Percentiles rank a stretch among this genome's conserved stretches.
phyloP scores from a whole-genome alignment of 1,140 invertebrate species.

The Goniozus legneri region DNA sequence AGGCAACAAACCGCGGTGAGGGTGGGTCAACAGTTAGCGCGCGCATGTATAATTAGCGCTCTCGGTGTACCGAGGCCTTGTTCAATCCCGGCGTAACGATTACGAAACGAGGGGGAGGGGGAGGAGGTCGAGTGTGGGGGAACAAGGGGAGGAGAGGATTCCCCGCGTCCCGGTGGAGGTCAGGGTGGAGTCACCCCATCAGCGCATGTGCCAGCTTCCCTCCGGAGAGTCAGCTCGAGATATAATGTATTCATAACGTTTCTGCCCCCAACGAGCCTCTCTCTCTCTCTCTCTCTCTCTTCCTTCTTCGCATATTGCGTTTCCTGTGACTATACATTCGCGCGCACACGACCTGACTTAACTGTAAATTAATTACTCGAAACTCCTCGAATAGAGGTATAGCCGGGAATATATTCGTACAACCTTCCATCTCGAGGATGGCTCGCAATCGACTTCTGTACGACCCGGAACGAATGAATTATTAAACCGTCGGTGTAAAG shows the following conservation, averaged over 20 bases:
- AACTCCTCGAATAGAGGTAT: no score
- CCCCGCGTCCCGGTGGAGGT: constrained; percentile 24
- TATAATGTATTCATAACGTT: constrained; percentile 48
- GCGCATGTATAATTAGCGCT: constrained; percentile 47
- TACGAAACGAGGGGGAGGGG: constrained; percentile 15
- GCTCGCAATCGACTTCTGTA: no score
- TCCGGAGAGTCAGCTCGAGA: constrained; percentile 29
- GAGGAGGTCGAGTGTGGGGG: constrained; percentile 9
- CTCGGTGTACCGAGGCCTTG: no score
- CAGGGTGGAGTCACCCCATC: constrained; percentile 42
- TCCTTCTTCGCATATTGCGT: constrained; percentile 19
- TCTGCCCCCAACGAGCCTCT: constrained; percentile 26
- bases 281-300: constrained; percentile 11
- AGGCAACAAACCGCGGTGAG: constrained; percentile 35
- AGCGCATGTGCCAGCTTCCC: constrained; percentile 48
- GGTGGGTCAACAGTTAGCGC: constrained; percentile 43
- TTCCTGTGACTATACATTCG: no score
- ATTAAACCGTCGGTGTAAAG: no score
- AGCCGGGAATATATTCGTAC: no score
- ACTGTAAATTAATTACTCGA: no score
- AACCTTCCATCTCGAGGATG: no score
- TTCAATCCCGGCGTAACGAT: no score
- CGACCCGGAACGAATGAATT: no score
- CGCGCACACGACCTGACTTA: no score
- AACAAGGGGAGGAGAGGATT: background rate